Evolutionary conservation across 2,113 vertebrate genomes (phyloP), one percentile per base, ranked within the genome.

Genomic region (Archilochus colubris): DNA sequence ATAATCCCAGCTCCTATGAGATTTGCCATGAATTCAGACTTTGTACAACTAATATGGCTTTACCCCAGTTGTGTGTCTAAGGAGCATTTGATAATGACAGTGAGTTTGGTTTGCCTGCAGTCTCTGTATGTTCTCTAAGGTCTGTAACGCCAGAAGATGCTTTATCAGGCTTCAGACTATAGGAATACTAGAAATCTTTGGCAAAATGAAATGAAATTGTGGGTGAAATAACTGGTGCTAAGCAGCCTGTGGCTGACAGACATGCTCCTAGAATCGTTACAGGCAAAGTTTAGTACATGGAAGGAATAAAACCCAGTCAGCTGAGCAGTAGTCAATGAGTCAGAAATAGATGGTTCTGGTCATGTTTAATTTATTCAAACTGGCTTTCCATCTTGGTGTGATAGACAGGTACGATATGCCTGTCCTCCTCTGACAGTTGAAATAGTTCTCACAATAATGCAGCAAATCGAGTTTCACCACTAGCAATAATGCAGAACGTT

Each of bases 291-390:
- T 72, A 88, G 84, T 76, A 67, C 77, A 82, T 6, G 36, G 25
- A 89, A 85, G 57, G 73, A 89, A 53, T 84, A 95, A 95, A 91
- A 77, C 22, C 14, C 68, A 77, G 33, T 36, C 82, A 90, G 38
- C 43, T 93, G 48, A 86, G 44, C 31, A 67, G 38, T 38, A 90
- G 73, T 94, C 79, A 63, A 17, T 86, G 91, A 90, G 21, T 83
- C 68, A 88, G 76, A 94, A 93, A 95, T 61, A 31, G 64, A 93
- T 88, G 64, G 57, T 70, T 94, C 62, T 61, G 77, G 72, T 83
- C 61, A 75, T 86, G 64, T 72, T 59, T 96, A 94, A 96, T 88
- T 95, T 96, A 94, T 96, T 95, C 88, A 90, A 91, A 96, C 63
- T 77, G 83, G 64, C 44, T 93, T 96, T 91, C 76, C 28, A 5